phyloP scores from a whole-genome alignment of 2,888 invertebrate species.

The Eurytoma californica region DNA sequence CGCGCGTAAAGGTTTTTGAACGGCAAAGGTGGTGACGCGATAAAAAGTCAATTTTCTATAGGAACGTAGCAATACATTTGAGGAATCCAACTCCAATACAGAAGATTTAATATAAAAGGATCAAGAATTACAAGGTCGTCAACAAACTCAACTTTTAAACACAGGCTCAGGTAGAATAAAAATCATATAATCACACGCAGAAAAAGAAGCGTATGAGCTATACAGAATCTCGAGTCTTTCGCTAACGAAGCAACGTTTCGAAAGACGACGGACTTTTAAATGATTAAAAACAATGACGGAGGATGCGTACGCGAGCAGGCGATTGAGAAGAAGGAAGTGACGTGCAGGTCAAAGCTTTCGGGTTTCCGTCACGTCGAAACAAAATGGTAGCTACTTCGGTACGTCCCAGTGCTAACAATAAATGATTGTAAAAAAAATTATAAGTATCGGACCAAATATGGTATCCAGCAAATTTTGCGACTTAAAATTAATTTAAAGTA shows the following conservation, averaged over 20 bases:
- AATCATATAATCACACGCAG: slow-evolving; percentile 11
- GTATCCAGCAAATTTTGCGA: slow-evolving; percentile 59
- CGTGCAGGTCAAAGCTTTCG: slow-evolving; percentile 43
- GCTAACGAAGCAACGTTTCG: slow-evolving; percentile 19
- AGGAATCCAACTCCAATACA: slow-evolving; percentile 28
- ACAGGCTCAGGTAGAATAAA: slow-evolving; percentile 30
- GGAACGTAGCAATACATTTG: slow-evolving; percentile 59
- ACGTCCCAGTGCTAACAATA: slow-evolving; percentile 63
- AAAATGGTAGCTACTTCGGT: slow-evolving; percentile 69
- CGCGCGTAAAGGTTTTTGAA: slow-evolving; percentile 49
- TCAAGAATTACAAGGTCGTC: not conserved
- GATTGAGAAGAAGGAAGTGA: slow-evolving; percentile 19
- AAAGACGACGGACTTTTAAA: not conserved
- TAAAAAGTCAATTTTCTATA: slow-evolving; percentile 60
- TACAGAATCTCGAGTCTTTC: slow-evolving; percentile 36
- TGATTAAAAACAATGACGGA: not conserved
- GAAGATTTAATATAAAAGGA: slow-evolving; percentile 34
- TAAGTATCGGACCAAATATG: slow-evolving; percentile 64
- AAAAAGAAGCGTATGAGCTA: slow-evolving; percentile 18
- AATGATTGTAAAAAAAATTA: slow-evolving; percentile 61
- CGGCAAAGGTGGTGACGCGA: slow-evolving; percentile 6
- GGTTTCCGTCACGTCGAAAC: slow-evolving; percentile 61
- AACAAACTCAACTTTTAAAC: slow-evolving; percentile 17
- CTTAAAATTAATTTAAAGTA: slow-evolving; percentile 7
- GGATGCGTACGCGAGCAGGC: not conserved